Evolutionary conservation across 2,113 vertebrate species (phyloP), one percentile per base, ranked within the genome.

Genomic region (Cryptoleucopteryx plumbea): DNA sequence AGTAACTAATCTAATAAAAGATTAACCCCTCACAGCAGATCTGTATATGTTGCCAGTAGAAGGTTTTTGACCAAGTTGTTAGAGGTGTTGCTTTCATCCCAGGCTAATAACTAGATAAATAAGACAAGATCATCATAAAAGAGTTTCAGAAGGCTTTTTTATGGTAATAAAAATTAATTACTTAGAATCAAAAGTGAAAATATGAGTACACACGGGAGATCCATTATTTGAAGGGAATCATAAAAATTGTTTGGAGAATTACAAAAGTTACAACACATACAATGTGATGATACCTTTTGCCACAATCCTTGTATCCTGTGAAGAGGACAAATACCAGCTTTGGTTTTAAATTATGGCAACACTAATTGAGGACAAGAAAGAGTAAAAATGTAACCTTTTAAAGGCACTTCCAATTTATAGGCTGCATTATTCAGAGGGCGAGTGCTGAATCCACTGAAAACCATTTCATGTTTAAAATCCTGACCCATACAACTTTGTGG

Each of bases 1-100:
- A 96, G 89, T 93, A 96, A 79, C 94, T 73, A 92, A 96, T 96
- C 96, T 97, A 96, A 97, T 96, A 91, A 70, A 97, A 97, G 90
- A 97, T 96, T 96, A 97, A 88, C 94, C 88, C 66, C 88, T 97
- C 94, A 48, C 90, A 23, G 32, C 91, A 92, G 38, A 94, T 95
- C 88, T 97, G 31, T 94, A 63, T 82, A 36, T 93, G 95, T 82
- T 95, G 85, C 73, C 59, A 94, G 93, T 45, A 58, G 85, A 95
- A 97, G 77, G 45, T 86, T 94, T 90, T 86, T 95, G 89, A 94
- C 93, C 94, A 94, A 86, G 96, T 86, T 0, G 1, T 95, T 96
- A 63, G 93, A 88, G 82, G 83, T 94, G 88, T 92, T 34, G 4
- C 53, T 96, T 97, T 96, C 79, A 84, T 96, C 92, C 78, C 61